phyloP scores from a whole-genome alignment of 2,113 vertebrate genomes.

The Papio anubis region DNA sequence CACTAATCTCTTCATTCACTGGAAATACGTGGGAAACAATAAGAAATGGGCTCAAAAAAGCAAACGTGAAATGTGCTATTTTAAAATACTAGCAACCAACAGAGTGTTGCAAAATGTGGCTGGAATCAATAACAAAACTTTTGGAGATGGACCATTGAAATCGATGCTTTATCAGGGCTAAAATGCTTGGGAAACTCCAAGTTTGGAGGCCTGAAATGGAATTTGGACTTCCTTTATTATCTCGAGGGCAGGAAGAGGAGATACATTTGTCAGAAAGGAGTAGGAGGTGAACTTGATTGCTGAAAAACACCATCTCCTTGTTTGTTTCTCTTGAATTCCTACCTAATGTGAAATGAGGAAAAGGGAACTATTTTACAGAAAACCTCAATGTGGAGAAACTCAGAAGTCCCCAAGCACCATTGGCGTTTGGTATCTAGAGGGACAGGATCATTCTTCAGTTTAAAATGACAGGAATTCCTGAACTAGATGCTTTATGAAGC shows the following conservation, averaged over 20 bases:
- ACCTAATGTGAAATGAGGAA: background rate
- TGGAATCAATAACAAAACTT: constrained; percentile 55
- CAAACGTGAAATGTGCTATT: constrained; percentile 45
- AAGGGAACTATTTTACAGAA: constrained; percentile 39
- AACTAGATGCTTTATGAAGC: background rate
- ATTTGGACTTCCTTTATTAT: constrained; percentile 5
- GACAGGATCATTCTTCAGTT: background rate
- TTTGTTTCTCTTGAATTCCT: constrained; percentile 45
- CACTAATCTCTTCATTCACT: constrained; percentile 75
- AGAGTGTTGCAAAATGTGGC: constrained; percentile 59
- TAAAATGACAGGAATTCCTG: constrained; percentile 25
- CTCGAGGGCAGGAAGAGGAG: constrained; percentile 45
- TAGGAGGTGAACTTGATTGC: constrained; percentile 27
- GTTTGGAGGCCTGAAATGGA: background rate
- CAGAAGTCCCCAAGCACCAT: background rate
- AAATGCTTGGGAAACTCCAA: constrained; percentile 14
- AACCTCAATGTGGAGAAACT: background rate
- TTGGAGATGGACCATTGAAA: constrained; percentile 48
- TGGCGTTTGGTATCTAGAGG: background rate
- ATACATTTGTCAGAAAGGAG: background rate
- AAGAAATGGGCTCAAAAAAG: constrained; percentile 50
- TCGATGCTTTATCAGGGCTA: constrained; percentile 33
- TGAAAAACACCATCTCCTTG: constrained; percentile 23
- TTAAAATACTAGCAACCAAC: constrained; percentile 52
- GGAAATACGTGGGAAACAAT: constrained; percentile 72